Percentiles rank a stretch among this genome's conserved stretches.
phyloP scores from a whole-genome alignment of 2,113 vertebrate genomes.

The Tachysurus vachellii region DNA sequence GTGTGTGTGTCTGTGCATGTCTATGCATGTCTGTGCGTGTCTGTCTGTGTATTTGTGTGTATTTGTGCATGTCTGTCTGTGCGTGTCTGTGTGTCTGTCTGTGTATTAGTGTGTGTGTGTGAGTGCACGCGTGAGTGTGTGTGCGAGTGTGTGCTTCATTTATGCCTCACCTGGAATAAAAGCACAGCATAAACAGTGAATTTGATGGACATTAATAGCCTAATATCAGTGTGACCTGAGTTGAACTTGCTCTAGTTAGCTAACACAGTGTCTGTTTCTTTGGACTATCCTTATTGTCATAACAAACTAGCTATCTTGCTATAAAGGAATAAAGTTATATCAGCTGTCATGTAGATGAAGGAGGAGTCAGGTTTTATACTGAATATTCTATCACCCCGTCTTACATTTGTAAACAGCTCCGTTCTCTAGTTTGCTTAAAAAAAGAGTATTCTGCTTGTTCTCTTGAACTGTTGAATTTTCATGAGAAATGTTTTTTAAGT shows the following conservation, averaged over 20 bases:
- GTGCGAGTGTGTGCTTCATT: not conserved
- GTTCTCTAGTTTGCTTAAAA: not conserved
- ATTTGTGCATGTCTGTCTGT: too few relatives aligned
- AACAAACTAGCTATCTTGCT: too few relatives aligned
- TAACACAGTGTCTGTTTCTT: not conserved
- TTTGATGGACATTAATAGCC: not conserved
- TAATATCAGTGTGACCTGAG: not conserved
- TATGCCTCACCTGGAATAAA: not conserved
- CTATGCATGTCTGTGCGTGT: too few relatives aligned
- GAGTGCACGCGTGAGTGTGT: not conserved
- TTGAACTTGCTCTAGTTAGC: not conserved
- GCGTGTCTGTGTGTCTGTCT: not conserved
- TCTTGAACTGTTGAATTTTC: not conserved
- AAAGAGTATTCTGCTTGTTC: not conserved
- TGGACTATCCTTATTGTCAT: not conserved
- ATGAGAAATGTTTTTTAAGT: not conserved
- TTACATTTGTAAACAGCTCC: not conserved
- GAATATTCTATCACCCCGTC: not conserved
- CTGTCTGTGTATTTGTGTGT: too few relatives aligned
- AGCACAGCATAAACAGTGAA: not conserved
- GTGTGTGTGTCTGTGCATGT: too few relatives aligned
- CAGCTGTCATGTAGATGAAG: too few relatives aligned
- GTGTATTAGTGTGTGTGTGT: not conserved
- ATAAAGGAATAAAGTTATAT: too few relatives aligned
- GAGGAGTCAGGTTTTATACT: not conserved